phyloP scores from a whole-genome alignment of 2,797 vertebrate species.

The Halcyon chelicuti region DNA sequence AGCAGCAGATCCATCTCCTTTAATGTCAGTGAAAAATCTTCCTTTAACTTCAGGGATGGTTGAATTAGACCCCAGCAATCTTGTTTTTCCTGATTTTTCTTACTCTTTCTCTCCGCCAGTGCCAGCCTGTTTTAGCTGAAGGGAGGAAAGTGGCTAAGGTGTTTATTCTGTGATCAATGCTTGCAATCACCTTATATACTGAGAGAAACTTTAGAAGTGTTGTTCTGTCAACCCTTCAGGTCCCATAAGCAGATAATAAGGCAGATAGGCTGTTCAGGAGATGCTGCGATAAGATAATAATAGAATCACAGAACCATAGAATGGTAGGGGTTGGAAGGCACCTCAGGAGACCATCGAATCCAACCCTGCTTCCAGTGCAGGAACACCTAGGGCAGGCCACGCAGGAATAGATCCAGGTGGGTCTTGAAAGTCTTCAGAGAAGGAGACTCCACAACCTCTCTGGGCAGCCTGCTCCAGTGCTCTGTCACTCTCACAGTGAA shows the following conservation, averaged over 20 bases:
- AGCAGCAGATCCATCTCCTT: not conserved
- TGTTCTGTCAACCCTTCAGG: not conserved
- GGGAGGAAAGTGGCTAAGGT: not conserved
- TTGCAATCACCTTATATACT: constrained; percentile 1
- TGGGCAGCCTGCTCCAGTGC: no score
- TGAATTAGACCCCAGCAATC: constrained; percentile 17
- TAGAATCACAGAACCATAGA: no score
- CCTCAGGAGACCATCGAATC: no score
- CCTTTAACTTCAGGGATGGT: constrained; percentile 14
- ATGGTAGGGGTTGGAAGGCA: no score
- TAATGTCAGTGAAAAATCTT: constrained; percentile 7
- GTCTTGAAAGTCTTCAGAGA: no score
- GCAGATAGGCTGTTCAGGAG: not conserved
- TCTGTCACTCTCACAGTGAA: no score
- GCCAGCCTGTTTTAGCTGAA: not conserved
- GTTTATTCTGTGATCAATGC: constrained; percentile 34
- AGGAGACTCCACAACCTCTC: no score
- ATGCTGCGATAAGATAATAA: not conserved
- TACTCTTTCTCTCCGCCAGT: not conserved
- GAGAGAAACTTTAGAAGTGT: not conserved
- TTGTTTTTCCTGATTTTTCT: constrained; percentile 4
- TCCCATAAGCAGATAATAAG: not conserved
- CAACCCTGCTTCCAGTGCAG: no score
- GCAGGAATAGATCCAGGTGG: no score
- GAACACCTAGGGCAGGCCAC: no score